These are phyloP conservation scores for Apostichopus parvimensis DNA, from an alignment of 35 echinoderm and acorn worm species.

Conservation along the genomic window DNA sequence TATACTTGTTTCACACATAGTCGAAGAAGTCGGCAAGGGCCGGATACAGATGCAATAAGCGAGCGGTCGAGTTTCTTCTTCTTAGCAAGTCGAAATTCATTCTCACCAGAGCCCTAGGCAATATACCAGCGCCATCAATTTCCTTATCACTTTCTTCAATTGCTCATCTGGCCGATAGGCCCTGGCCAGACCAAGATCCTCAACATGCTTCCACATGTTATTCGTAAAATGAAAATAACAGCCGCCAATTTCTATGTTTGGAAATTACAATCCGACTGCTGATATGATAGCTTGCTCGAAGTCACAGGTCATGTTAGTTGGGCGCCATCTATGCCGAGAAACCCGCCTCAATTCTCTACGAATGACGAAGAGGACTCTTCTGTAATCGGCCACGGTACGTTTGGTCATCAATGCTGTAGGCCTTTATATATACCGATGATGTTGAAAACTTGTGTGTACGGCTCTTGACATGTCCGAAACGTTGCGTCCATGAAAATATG, in stretches of 20 bases:
- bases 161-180: neutral
- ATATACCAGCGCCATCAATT: conserved; percentile 36
- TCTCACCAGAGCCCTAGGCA: conserved; percentile 6
- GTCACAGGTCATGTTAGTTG: conserved; percentile 2
- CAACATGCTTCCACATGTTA: conserved; percentile 28
- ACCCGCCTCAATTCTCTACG: conserved; percentile 2
- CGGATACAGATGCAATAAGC: neutral
- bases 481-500: conserved; percentile 39
- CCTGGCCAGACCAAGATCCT: conserved; percentile 15
- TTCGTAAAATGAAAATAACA: conserved; percentile 50
- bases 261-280: conserved; percentile 25
- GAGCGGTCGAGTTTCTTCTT: neutral
- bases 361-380: neutral
- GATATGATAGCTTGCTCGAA: conserved; percentile 29
- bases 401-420: conserved; percentile 21
- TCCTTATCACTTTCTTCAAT: neutral
- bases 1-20: conserved; percentile 6
- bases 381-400: neutral
- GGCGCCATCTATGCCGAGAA: conserved; percentile 1
- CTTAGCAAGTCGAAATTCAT: neutral
- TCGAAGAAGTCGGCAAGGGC: neutral
- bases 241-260: neutral
- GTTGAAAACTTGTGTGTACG: conserved; percentile 18
- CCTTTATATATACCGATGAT: conserved; percentile 30
- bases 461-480: conserved; percentile 31